Evolutionary conservation across 2,113 vertebrate species (phyloP).

Genomic region (Harpagus bidentatus): DNA sequence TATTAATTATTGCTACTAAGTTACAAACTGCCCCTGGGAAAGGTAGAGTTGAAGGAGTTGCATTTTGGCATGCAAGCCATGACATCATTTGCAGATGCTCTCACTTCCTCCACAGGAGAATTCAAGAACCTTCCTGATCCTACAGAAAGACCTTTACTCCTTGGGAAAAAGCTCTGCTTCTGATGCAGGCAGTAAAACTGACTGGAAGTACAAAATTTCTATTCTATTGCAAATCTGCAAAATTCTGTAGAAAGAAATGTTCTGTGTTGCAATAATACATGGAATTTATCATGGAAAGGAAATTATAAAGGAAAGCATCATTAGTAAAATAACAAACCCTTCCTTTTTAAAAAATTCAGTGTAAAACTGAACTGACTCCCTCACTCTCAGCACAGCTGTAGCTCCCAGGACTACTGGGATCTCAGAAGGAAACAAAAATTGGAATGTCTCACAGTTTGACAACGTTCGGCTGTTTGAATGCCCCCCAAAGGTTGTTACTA

Average conservation of each 20-base stretch:
- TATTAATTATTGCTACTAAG: not conserved
- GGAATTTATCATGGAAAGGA: not conserved
- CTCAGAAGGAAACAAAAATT: constrained; percentile 3
- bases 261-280: not conserved
- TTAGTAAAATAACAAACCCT: not conserved
- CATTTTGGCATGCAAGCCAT: not conserved
- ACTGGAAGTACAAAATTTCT: not conserved
- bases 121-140: not conserved
- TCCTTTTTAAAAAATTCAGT: not conserved
- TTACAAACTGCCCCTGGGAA: not conserved
- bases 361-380: not conserved
- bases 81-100: not conserved
- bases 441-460: not conserved
- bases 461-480: not conserved
- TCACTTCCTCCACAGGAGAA: not conserved
- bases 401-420: not conserved
- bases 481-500: not conserved
- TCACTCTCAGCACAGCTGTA: not conserved
- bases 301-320: not conserved
- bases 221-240: not conserved
- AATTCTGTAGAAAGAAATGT: not conserved
- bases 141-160: not conserved
- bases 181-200: not conserved
- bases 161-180: not conserved
- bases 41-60: not conserved